Evolutionary conservation across 2,888 invertebrate species (phyloP).

Genomic region (Melieria omissa): DNA sequence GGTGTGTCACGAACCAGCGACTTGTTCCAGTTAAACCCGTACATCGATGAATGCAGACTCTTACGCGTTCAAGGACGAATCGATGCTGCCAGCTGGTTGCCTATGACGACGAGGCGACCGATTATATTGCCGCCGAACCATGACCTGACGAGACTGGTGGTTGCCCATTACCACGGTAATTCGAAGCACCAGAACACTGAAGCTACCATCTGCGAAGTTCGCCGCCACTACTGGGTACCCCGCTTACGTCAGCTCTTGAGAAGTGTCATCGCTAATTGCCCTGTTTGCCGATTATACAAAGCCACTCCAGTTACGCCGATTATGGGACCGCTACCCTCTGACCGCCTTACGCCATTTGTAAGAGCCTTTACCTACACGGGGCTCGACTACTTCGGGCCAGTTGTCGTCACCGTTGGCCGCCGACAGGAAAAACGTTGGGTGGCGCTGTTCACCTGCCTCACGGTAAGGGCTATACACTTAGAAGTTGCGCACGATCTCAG

Average conservation of each 20-base stretch:
- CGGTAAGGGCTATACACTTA: too few species aligned
- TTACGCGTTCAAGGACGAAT: constrained; percentile 32
- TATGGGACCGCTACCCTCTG: too few species aligned
- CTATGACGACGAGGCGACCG: constrained; percentile 22
- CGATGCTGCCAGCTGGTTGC: constrained; percentile 31
- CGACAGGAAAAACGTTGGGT: too few species aligned
- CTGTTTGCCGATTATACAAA: too few species aligned
- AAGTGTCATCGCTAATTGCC: too few species aligned
- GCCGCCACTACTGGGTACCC: constrained; percentile 5
- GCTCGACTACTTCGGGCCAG: too few species aligned
- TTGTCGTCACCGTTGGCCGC: too few species aligned
- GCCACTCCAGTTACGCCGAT: too few species aligned
- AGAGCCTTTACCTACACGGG: too few species aligned
- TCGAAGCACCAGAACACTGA: constrained; percentile 35
- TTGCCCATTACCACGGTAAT: constrained; percentile 7
- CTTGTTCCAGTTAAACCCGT: constrained; percentile 25
- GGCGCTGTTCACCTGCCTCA: too few species aligned
- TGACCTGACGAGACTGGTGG: constrained; percentile 15
- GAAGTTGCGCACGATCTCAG: too few species aligned
- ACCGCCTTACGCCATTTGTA: too few species aligned
- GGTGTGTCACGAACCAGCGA: neutral
- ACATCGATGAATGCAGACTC: constrained; percentile 27
- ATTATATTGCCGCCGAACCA: constrained; percentile 29
- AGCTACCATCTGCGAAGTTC: constrained; percentile 11
- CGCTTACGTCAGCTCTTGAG: constrained; percentile 29